Evolutionary conservation across 2,797 vertebrate species (phyloP), one percentile per base, ranked within the genome.

Genomic region (Amblyraja radiata): DNA sequence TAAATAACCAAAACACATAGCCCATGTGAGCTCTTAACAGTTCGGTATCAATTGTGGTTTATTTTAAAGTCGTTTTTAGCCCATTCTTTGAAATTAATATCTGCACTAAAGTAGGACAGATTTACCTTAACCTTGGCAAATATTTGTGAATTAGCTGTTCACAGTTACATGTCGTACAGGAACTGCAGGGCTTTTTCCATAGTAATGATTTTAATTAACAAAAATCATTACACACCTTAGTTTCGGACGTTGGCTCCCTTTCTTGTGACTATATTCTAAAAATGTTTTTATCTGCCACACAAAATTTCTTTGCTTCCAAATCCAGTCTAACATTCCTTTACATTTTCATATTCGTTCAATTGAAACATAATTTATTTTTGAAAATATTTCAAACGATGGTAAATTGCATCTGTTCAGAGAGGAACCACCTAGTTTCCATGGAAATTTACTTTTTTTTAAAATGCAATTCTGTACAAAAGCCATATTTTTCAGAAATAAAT

Each of bases 401-500:
- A 92, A 74, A 92, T 76, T 36, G 54, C 23, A 76, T 74, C n/a
- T 71, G 68, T 74, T 92, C 58, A 23, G 54, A 74, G 71, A 76
- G 71, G 36, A 54, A 71, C 16, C 11, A 25, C 8, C 90, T 74
- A 2, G 73, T 54, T 58, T 28, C 11, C 11, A 28, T 74, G 36
- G 90, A 23, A 58, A 58, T 58, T 68, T 28, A 32, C 39, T 58
- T 74, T 73, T 74, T 28, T 36, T 23, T 23, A 63, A 6, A 65
- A 23, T 46, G 36, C 71, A 92, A 76, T 54, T 92, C 68, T 76
- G 25, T 92, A 92, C 68, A 74, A 91, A 92, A 92, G 39, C 84
- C 16, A 68, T 21, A n/a, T 63, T 46, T 86, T 92, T 71, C 39
- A 92, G 54, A 76, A 92, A 92, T 92, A 92, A 91, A 74, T 91